Evolutionary conservation across 2,888 invertebrate species (phyloP).

Genomic region (Taphrorychus bicolor): DNA sequence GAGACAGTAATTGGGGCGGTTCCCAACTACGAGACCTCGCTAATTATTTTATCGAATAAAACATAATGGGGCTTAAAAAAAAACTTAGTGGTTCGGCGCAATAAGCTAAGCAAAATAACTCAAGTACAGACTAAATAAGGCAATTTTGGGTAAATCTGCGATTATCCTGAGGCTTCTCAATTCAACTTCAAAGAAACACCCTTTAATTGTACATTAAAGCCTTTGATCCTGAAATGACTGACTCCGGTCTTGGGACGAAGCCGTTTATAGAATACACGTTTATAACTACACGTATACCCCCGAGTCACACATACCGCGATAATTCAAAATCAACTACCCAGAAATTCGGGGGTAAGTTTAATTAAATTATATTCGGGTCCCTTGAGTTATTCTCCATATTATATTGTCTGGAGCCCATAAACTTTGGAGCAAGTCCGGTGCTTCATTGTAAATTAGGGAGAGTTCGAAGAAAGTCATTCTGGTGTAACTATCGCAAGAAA

Average conservation of each 20-base stretch:
- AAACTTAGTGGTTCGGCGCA: not conserved
- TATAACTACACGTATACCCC: not conserved
- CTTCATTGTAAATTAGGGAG: not conserved
- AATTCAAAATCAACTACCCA: slow-evolving; percentile 19
- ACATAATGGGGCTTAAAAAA: not conserved
- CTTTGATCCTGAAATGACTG: not conserved
- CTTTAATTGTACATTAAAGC: not conserved
- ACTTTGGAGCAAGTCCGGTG: not conserved
- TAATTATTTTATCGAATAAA: slow-evolving; percentile 54
- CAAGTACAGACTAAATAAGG: too few species aligned
- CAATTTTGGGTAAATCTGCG: too few species aligned
- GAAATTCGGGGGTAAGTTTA: slow-evolving; percentile 20
- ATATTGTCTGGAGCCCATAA: not conserved
- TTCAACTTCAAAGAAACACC: not conserved
- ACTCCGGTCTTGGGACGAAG: not conserved
- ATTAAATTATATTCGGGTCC: slow-evolving; percentile 22
- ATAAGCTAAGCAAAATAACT: not conserved
- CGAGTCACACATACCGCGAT: slow-evolving; percentile 9
- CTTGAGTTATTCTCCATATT: slow-evolving; percentile 16
- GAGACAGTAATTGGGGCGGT: slow-evolving; percentile 55
- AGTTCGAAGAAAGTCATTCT: not conserved
- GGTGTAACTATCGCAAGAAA: too few species aligned
- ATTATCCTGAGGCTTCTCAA: not conserved
- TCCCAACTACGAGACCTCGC: slow-evolving; percentile 45
- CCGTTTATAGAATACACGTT: not conserved